Base-by-base conservation (phyloP, 2,888 invertebrate genomes). In the Charanyca ferruginea region DNA sequence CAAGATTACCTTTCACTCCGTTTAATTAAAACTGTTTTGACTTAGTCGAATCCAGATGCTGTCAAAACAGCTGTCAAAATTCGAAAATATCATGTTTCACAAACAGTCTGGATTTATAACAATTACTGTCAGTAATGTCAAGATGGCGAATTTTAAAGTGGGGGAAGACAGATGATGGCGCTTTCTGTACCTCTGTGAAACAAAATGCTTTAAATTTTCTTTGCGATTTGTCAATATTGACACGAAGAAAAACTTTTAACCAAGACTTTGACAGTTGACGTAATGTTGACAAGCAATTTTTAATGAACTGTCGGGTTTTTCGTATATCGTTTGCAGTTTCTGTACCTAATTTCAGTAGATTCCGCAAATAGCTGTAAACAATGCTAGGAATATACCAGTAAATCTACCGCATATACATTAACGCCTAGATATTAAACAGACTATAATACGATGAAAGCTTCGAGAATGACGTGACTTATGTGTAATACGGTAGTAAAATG, bases 401-500 rank as follows among this genome's bases (percentile, higher is more conserved):
- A 80, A 66, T 63, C n/a, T 51, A 55, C 65, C 48, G 51, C 57
- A 66, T 49, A 63, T 48, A 63, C 57, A 66, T 47, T 45, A 58
- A 47, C 16, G 32, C 9, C n/a, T 45, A 11, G 7, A 28, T 49
- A 51, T 32, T 35, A 42, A 53, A 32, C 41, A 42, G 22, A 44
- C 23, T 20, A 6, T 11, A 51, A 11, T 20, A 54, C 23, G 48
- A 67, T 60, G 48, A 63, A 65, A 60, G 41, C 18, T 54, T 7
- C n/a, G 48, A 23, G 16, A 32, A 38, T 41, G 28, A 52, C 28
- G 28, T 41, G 23, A 45, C 22, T 44, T 64, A 48, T 66, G 44
- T 44, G 9, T 22, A 49, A 58, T 25, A 11, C 9, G 42, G 48
- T 44, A 35, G n/a, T 53, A 38, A 48, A 68, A 59, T 60, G 2